Conservation (phyloP, 2,888 invertebrate species). For the Dynastes tityus region DNA sequence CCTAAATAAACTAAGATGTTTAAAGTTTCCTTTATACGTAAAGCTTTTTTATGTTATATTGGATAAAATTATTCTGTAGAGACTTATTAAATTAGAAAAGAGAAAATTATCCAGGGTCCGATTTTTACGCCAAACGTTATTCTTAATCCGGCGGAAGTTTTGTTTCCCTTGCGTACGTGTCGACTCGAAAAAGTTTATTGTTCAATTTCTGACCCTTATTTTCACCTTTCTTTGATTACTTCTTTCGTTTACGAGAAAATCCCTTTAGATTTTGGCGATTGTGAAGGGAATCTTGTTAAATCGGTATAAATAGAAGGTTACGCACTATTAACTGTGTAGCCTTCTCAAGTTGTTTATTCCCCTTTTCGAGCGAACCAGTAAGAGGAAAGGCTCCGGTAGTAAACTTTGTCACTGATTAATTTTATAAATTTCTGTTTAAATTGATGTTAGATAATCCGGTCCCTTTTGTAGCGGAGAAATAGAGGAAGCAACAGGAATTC, state of each 20-base stretch:
- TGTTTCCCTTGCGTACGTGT: slow-evolving; percentile 26
- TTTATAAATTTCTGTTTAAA: slow-evolving; percentile 29
- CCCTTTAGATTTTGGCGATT: slow-evolving; percentile 25
- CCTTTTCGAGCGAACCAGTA: background rate
- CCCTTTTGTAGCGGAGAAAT: slow-evolving; percentile 11
- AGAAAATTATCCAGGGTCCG: slow-evolving; percentile 25
- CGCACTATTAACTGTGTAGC: slow-evolving; percentile 23
- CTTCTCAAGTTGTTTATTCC: slow-evolving; percentile 7
- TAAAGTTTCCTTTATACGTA: background rate
- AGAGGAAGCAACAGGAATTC: slow-evolving; percentile 1
- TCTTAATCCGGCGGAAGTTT: slow-evolving; percentile 27
- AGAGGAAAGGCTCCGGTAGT: slow-evolving; percentile 4
- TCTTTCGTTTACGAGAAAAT: slow-evolving; percentile 32
- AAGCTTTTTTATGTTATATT: background rate
- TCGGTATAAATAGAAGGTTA: slow-evolving; percentile 40
- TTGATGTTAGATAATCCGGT: slow-evolving; percentile 33
- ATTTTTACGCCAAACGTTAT: slow-evolving; percentile 36
- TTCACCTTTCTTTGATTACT: slow-evolving; percentile 44
- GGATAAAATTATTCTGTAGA: background rate
- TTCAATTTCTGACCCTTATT: slow-evolving; percentile 33
- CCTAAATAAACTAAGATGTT: no score
- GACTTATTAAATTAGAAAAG: slow-evolving; percentile 32
- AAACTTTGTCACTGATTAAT: slow-evolving; percentile 41
- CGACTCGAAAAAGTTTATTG: slow-evolving; percentile 35
- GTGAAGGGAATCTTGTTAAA: slow-evolving; percentile 25